Evolutionary conservation across 2,888 invertebrate species (phyloP), one percentile per base, ranked within the genome.

Genomic region (Acrobasis consociella): DNA sequence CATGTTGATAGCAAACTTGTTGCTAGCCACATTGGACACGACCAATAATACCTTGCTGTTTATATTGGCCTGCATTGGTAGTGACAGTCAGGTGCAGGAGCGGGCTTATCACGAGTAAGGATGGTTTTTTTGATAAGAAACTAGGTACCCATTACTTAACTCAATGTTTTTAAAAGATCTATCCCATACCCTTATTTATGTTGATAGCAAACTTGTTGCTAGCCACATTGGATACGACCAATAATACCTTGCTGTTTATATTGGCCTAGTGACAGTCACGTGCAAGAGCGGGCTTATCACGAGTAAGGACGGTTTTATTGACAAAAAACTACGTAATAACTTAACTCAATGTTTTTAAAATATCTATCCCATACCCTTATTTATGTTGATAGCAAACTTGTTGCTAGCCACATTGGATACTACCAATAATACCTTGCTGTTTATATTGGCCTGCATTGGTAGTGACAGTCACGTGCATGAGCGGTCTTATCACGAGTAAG

Each of bases 71-170:
- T 73, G 74, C 52, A 68, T 74, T 7, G 74, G 72, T 7, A 74
- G 67, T 50, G 51, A 59, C 39, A 46, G 61, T 13, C 59, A 59
- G 5, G 67, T 71, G 8, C 74, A 74, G 17, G 60, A 69, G 1
- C 72, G 71, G 31, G 65, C 73, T 42, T 69, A 58, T 62, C 13
- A 67, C 0, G 74, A 74, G 74, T 74, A 55, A 67, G 71, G 65
- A n/a, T 9, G 9, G 39, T 39, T 42, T 42, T 3, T 3, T 9
- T 11, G 11, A 10, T 2, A 11, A 9, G 10, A 11, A 42, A 42
- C 22, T 22, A 22, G 3, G 1, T 22, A 22, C 1, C 22, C 3
- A 22, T 2, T 22, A 2, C 3, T 2, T 22, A 22, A 22, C 22
- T 22, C 3, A 22, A 22, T 22, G 22, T 22, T 22, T 22, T 22